phyloP scores from a whole-genome alignment of 2,113 vertebrate species.

The Sinocyclocheilus maitianheensis region DNA sequence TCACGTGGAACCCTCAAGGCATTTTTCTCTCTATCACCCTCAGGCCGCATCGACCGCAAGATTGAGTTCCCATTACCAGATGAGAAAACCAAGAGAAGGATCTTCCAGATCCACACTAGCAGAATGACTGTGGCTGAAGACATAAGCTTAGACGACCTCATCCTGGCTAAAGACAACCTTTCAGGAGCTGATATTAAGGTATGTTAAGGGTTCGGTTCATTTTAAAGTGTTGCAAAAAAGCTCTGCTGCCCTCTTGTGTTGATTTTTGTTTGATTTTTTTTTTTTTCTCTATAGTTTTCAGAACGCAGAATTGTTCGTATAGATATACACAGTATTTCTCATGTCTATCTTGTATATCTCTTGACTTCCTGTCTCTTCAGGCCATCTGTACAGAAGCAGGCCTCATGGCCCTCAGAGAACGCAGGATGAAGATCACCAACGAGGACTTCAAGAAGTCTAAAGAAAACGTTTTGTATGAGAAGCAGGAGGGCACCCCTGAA shows the following conservation, averaged over 20 bases:
- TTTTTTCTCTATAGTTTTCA: background rate
- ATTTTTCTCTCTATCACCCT: conserved; percentile 1
- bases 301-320: background rate
- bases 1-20: conserved; percentile 75
- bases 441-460: conserved; percentile 99
- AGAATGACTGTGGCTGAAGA: conserved; percentile 92
- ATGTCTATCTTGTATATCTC: background rate
- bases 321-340: no score
- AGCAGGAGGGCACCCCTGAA: conserved; percentile 96
- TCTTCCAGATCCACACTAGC: conserved; percentile 96
- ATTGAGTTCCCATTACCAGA: conserved; percentile 96
- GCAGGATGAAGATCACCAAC: conserved; percentile 97
- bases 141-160: conserved; percentile 91
- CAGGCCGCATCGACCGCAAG: conserved; percentile 95
- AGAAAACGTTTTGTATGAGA: conserved; percentile 97
- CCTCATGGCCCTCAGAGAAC: conserved; percentile 92
- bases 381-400: conserved; percentile 98
- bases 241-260: conserved; percentile 22
- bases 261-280: background rate
- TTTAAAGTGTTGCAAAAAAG: background rate
- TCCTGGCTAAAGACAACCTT: conserved; percentile 95
- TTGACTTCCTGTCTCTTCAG: conserved; percentile 66
- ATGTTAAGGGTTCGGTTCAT: background rate
- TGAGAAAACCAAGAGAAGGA: conserved; percentile 94
- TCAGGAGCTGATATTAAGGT: conserved; percentile 97